Conservation (phyloP, 2,888 invertebrate species). For the Cryptophagus acutangulus region DNA sequence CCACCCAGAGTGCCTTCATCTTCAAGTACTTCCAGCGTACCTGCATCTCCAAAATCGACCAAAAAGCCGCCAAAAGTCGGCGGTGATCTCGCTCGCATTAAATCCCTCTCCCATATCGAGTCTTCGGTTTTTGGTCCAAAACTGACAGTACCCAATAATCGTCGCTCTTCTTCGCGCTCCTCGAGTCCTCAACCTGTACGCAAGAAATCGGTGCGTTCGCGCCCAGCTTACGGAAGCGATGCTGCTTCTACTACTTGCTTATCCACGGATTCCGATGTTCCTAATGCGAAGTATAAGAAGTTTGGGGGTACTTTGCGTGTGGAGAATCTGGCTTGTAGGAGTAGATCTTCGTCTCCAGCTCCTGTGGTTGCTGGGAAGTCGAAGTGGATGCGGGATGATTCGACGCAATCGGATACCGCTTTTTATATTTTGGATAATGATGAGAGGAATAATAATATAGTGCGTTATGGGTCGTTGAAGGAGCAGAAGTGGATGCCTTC, state of each 20-base stretch:
- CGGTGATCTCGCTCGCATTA: neutral
- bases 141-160: neutral
- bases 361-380: constrained; percentile 1
- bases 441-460: neutral
- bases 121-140: neutral
- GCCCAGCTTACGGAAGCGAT: neutral
- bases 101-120: neutral
- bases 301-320: neutral
- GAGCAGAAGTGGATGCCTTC: neutral
- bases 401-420: neutral
- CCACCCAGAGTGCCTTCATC: neutral
- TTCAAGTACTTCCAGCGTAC: neutral
- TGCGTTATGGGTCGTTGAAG: neutral
- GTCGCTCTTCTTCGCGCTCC: neutral
- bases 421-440: constrained; percentile 2
- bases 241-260: too few relatives aligned
- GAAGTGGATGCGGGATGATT: constrained; percentile 4
- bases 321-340: neutral
- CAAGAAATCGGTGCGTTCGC: neutral
- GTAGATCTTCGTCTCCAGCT: too few relatives aligned
- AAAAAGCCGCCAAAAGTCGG: neutral
- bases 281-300: neutral
- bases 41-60: neutral
- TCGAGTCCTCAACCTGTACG: neutral
- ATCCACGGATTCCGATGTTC: neutral